A percentile compares a stretch with the other conserved stretches of the same genome.
Conservation (phyloP, 2,113 vertebrate genomes). For the Sapayoa aenigma region DNA sequence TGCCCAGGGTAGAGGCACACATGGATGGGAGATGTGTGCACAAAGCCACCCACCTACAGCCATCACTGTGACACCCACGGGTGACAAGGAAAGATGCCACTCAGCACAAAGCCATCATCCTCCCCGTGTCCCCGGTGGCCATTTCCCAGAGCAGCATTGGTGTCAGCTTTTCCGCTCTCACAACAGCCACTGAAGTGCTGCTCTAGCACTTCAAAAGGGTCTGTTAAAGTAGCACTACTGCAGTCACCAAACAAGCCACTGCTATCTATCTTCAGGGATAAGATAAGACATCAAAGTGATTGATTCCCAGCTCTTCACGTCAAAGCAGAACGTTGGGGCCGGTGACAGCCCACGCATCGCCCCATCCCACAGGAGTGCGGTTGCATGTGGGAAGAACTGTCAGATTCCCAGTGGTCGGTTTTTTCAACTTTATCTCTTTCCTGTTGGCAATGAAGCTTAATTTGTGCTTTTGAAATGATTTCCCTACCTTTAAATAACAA, state of each 20-base stretch:
- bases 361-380: background rate
- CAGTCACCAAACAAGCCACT: slow-evolving; percentile 34
- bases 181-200: slow-evolving; percentile 12
- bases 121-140: background rate
- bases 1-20: rapidly evolving
- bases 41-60: background rate
- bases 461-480: slow-evolving; percentile 17
- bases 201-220: slow-evolving; percentile 54
- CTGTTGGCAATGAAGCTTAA: background rate
- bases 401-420: background rate
- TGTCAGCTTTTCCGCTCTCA: slow-evolving; percentile 52
- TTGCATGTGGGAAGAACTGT: background rate
- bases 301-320: slow-evolving; percentile 43
- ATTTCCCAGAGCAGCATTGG: background rate
- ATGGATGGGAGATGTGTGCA: background rate
- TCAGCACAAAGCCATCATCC: background rate
- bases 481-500: slow-evolving; percentile 43
- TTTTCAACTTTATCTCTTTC: background rate
- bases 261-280: slow-evolving; percentile 47
- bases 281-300: slow-evolving; percentile 73
- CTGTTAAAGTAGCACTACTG: background rate
- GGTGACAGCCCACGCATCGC: background rate
- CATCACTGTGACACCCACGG: background rate
- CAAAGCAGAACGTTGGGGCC: background rate
- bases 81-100: background rate